phyloP scores from a whole-genome alignment of 2,888 invertebrate genomes.

The Panorpa germanica region DNA sequence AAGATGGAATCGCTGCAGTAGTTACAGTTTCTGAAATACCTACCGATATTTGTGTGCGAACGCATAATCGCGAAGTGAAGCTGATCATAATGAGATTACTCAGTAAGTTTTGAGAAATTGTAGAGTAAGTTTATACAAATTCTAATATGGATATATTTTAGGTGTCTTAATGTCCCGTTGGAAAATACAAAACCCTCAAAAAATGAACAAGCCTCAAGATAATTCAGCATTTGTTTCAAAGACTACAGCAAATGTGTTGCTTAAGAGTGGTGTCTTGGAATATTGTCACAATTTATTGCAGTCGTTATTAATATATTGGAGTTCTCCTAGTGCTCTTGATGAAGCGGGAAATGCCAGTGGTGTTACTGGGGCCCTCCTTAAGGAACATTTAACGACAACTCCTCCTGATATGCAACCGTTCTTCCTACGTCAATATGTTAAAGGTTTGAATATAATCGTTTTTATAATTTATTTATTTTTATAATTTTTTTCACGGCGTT shows the following conservation, averaged over 20 bases:
- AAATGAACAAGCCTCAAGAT: constrained; percentile 29
- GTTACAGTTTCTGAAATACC: too few relatives aligned
- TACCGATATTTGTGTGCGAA: too few relatives aligned
- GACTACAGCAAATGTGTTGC: constrained; percentile 47
- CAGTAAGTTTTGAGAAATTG: constrained; percentile 32
- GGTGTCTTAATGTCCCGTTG: constrained; percentile 61
- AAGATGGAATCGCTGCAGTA: too few relatives aligned
- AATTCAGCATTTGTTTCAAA: constrained; percentile 41
- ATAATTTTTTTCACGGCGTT: not conserved
- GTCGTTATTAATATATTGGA: constrained; percentile 61
- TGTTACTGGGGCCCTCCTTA: constrained; percentile 9
- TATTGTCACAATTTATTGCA: constrained; percentile 54
- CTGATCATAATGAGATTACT: constrained; percentile 73
- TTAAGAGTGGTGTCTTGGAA: constrained; percentile 48
- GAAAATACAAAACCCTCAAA: too few relatives aligned
- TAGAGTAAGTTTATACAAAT: not conserved
- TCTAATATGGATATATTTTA: constrained; percentile 17
- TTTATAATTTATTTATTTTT: not conserved
- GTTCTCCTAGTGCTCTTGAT: constrained; percentile 29
- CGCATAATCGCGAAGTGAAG: constrained; percentile 65
- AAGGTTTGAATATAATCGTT: constrained; percentile 25
- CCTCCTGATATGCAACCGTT: constrained; percentile 87
- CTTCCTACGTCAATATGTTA: constrained; percentile 82
- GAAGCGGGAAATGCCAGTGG: constrained; percentile 14
- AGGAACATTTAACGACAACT: constrained; percentile 12